These are phyloP conservation scores for Palythoa heliodiscus DNA, from an alignment of 92 coral and sea anemone species.

Conservation along the genomic window DNA sequence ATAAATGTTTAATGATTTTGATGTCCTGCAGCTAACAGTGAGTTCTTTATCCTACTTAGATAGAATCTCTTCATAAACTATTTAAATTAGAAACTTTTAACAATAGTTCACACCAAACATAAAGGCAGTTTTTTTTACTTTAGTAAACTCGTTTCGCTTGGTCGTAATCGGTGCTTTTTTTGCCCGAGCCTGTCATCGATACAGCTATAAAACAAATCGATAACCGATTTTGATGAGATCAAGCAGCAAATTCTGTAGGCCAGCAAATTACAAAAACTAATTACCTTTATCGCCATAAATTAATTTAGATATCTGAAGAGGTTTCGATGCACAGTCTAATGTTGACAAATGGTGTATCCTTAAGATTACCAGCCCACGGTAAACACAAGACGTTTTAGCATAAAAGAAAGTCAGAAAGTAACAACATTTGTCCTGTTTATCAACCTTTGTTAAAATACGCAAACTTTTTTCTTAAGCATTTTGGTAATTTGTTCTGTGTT, in stretches of 20 bases:
- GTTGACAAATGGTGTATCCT: conserved; percentile 7
- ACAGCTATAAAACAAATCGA: background rate
- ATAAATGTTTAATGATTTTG: background rate
- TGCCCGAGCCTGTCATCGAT: background rate
- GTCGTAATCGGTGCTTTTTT: background rate
- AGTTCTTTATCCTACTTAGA: background rate
- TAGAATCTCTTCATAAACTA: conserved; percentile 9
- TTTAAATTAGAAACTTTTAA: conserved; percentile 21
- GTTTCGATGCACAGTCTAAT: background rate
- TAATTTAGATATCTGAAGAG: background rate
- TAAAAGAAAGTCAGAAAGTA: background rate
- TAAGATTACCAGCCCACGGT: conserved; percentile 16
- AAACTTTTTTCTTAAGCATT: background rate
- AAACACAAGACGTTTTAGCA: background rate
- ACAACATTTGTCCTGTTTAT: background rate
- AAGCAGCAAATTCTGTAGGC: background rate
- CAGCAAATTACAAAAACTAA: background rate
- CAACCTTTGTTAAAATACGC: background rate
- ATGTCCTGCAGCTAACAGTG: conserved; percentile 22
- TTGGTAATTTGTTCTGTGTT: background rate
- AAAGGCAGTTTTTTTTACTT: background rate
- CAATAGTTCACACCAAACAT: conserved; percentile 31
- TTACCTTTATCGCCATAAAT: background rate
- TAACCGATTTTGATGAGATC: background rate
- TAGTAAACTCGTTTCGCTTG: background rate